Base-by-base conservation (phyloP, 2,113 vertebrate species). In the Perognathus longimembris region DNA sequence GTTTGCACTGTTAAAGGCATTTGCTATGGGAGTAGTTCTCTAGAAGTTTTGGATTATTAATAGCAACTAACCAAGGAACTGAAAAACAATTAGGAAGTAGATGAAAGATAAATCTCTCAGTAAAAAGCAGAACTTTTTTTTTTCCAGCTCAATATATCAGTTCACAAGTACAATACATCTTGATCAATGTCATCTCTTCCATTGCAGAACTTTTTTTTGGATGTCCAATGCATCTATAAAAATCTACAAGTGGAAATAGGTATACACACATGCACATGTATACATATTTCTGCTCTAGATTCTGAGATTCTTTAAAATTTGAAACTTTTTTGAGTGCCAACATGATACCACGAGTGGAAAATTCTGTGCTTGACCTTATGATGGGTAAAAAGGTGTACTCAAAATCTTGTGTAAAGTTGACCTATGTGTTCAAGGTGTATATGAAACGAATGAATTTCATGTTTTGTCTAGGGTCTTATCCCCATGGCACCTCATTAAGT, bases 41-140 rank as follows among this genome's bases (percentile, higher is more conserved):
- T n/a, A 24, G 21, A 34, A 89, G 86, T 40, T 12, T 15, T 74
- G 54, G 18, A 50, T 64, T 90, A 85, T 84, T 40, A 54, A 80
- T 77, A 86, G 26, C 42, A 80, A 63, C 38, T 59, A 81, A 66
- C 14, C 34, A 40, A 24, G 90, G 57, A 24, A 71, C 64, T 54
- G 57, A 8, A 75, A 92, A 92, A 70, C 64, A 36, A 71, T 21
- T 85, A 32, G 17, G 24, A 20, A 69, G 71, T 61, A 85, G 42
- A 83, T 40, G 40, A 91, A 50, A 85, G 38, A 80, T 15, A 76
- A 77, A 59, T 11, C 79, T 93, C 26, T 91, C 30, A 81, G 28
- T 54, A 42, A 67, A 74, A 89, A 78, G 17, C 17, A 73, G 42
- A 36, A 70, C 30, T 67, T 82, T 67, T 32, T 66, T 66, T 8